phyloP scores from a whole-genome alignment of 2,797 vertebrate species.

The Graptemys geographica region DNA sequence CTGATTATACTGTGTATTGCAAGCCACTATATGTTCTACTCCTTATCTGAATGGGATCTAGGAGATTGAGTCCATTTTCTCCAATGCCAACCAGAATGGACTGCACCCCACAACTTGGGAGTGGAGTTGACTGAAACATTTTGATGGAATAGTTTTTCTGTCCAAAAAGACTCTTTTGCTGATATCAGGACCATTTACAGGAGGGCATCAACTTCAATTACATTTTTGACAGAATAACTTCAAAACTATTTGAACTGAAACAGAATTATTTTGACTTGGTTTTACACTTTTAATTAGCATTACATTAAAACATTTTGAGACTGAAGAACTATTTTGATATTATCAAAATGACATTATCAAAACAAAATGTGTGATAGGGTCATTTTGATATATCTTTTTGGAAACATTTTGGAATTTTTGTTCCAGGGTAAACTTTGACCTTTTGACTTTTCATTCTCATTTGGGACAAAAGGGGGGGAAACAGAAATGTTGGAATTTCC shows the following conservation, averaged over 20 bases:
- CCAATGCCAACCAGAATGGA: not conserved
- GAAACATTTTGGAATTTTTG: too few species aligned
- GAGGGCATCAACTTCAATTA: not conserved
- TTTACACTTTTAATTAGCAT: too few species aligned
- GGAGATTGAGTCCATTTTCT: not conserved
- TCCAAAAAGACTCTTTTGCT: not conserved
- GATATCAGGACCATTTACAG: not conserved
- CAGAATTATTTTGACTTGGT: too few species aligned
- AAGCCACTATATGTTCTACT: not conserved
- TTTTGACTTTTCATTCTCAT: too few species aligned
- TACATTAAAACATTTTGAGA: too few species aligned
- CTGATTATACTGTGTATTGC: not conserved
- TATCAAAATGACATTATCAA: too few species aligned
- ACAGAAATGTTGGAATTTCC: not conserved
- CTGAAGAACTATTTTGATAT: too few species aligned
- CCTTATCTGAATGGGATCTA: not conserved
- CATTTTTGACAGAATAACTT: not conserved
- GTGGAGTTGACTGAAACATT: not conserved
- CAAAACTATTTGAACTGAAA: too few species aligned
- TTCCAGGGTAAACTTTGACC: too few species aligned
- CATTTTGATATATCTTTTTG: too few species aligned
- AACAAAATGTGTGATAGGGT: too few species aligned
- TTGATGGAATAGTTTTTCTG: not conserved
- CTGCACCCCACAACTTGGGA: not conserved
- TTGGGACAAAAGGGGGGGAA: not conserved